Evolutionary conservation across 2,797 vertebrate genomes (phyloP).

Genomic region (Cyprinodon diabolis): DNA sequence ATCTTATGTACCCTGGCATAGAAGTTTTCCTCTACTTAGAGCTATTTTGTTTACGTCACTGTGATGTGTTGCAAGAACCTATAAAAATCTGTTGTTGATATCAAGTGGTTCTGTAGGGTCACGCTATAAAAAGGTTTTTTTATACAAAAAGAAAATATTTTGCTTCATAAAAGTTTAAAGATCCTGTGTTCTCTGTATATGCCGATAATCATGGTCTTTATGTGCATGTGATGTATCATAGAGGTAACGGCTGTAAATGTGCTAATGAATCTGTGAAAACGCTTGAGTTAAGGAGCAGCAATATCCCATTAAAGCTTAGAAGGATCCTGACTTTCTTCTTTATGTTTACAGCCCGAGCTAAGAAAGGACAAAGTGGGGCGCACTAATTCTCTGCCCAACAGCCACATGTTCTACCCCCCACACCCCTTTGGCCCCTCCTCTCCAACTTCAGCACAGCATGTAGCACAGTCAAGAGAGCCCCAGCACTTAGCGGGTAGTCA

Average conservation of each 20-base stretch:
- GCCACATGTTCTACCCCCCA: conserved; percentile 91
- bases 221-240: conserved; percentile 55
- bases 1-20: conserved; percentile 30
- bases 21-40: conserved; percentile 34
- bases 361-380: conserved; percentile 88
- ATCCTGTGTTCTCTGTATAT: conserved; percentile 57
- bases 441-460: conserved; percentile 29
- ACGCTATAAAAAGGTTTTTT: conserved; percentile 1
- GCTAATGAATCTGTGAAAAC: conserved; percentile 35
- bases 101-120: conserved; percentile 47
- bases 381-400: conserved; percentile 96
- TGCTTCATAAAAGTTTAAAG: conserved; percentile 54
- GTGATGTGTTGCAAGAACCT: conserved; percentile 30
- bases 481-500: conserved; percentile 58
- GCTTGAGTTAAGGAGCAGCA: conserved; percentile 5
- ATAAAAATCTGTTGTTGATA: conserved; percentile 51
- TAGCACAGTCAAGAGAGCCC: conserved; percentile 58
- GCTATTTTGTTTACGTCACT: conserved; percentile 33
- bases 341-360: conserved; percentile 50
- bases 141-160: conserved; percentile 1
- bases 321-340: conserved; percentile 29
- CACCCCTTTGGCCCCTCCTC: conserved; percentile 37
- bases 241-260: conserved; percentile 45
- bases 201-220: conserved; percentile 64
- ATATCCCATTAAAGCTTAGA: background rate